These are phyloP conservation scores for Spisula solida DNA, from an alignment of 2,888 invertebrate genomes.

Conservation along the genomic window DNA sequence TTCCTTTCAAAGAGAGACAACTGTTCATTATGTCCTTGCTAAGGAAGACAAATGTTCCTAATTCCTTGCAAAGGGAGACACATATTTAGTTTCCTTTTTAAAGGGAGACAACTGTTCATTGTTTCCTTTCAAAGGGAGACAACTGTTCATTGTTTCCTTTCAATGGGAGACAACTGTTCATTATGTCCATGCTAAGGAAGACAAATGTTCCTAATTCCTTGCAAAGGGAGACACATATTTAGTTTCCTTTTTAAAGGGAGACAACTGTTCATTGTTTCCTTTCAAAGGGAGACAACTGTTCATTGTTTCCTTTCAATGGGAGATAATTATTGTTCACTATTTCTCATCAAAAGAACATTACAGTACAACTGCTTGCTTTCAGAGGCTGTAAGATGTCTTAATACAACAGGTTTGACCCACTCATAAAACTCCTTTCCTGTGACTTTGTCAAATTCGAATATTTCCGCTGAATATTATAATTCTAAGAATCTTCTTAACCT, in stretches of 20 bases:
- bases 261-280: background rate
- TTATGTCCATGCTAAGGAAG: too few relatives aligned
- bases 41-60: too few relatives aligned
- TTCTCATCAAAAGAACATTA: background rate
- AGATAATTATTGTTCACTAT: background rate
- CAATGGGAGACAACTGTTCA: too few relatives aligned
- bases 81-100: too few relatives aligned
- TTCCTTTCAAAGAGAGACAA: background rate
- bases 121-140: background rate
- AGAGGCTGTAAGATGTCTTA: background rate
- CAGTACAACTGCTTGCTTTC: background rate
- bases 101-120: background rate
- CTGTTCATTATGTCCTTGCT: too few relatives aligned
- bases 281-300: background rate
- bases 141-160: background rate
- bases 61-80: too few relatives aligned
- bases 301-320: background rate
- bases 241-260: too few relatives aligned
- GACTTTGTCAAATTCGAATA: background rate
- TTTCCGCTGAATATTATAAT: background rate
- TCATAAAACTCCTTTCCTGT: background rate
- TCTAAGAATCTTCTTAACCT: background rate
- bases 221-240: too few relatives aligned
- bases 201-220: too few relatives aligned
- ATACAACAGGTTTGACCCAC: background rate